Percentiles rank a stretch among this genome's conserved stretches.
Evolutionary conservation across 2,888 invertebrate genomes (phyloP).

Genomic region (Nipponacmea schrenckii): DNA sequence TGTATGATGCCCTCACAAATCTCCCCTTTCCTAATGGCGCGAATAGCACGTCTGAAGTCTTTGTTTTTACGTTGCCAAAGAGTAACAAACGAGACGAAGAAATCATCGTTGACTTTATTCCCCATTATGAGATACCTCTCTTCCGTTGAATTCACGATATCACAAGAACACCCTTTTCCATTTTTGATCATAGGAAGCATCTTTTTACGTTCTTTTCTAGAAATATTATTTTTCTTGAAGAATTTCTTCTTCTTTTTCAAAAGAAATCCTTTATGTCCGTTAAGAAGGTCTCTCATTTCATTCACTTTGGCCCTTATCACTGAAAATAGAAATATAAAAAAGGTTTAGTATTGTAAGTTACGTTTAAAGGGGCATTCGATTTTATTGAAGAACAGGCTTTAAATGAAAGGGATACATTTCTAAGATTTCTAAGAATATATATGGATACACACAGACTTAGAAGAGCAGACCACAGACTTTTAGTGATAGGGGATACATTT

Average conservation of each 20-base stretch:
- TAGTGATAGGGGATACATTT: too few species aligned
- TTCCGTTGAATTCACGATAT: slow-evolving; percentile 29
- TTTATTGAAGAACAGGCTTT: too few species aligned
- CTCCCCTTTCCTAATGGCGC: slow-evolving; percentile 38
- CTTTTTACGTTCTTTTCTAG: slow-evolving; percentile 27
- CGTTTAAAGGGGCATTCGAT: background rate
- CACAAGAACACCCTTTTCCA: slow-evolving; percentile 35
- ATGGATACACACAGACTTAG: too few species aligned
- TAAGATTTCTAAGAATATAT: too few species aligned
- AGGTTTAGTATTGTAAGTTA: too few species aligned
- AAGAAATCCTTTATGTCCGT: slow-evolving; percentile 28
- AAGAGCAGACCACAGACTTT: too few species aligned
- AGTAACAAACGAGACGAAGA: slow-evolving; percentile 34
- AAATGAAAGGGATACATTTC: too few species aligned
- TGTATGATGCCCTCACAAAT: slow-evolving; percentile 34
- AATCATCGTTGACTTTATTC: slow-evolving; percentile 29
- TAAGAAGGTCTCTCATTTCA: slow-evolving; percentile 19
- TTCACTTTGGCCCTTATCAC: slow-evolving; percentile 33
- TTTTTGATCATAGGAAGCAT: slow-evolving; percentile 34
- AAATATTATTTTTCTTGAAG: slow-evolving; percentile 32
- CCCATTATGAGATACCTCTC: slow-evolving; percentile 40
- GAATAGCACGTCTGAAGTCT: slow-evolving; percentile 38
- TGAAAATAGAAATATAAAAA: slow-evolving; percentile 11
- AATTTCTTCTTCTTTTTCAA: slow-evolving; percentile 38
- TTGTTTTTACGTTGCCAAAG: slow-evolving; percentile 33